Evolutionary conservation across 2,888 invertebrate genomes (phyloP).

Genomic region (Pachydiplax longipennis): DNA sequence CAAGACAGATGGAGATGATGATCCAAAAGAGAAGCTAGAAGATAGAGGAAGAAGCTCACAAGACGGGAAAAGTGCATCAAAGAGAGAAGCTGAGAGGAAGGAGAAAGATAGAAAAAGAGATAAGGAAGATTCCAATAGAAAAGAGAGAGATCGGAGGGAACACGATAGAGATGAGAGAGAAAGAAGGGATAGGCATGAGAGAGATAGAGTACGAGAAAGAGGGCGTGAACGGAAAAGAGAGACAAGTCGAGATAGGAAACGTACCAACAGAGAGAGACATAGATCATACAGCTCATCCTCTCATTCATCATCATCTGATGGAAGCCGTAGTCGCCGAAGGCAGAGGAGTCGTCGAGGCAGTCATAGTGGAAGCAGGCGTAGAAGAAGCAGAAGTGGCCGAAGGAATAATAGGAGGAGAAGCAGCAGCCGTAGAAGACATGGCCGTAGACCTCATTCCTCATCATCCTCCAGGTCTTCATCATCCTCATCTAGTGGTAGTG

Average conservation of each 20-base stretch:
- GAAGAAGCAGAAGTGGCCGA: slow-evolving; percentile 48
- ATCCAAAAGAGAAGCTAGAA: slow-evolving; percentile 53
- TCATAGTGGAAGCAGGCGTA: slow-evolving; percentile 47
- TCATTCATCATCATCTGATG: slow-evolving; percentile 22
- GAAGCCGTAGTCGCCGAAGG: slow-evolving; percentile 39
- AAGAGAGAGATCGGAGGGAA: slow-evolving; percentile 57
- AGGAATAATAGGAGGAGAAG: slow-evolving; percentile 46
- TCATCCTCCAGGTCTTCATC: slow-evolving; percentile 5
- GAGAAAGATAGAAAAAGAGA: slow-evolving; percentile 53
- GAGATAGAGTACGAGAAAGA: slow-evolving; percentile 54
- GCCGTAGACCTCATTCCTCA: neutral
- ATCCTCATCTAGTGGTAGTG: neutral
- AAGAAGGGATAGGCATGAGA: slow-evolving; percentile 41
- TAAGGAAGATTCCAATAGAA: slow-evolving; percentile 52
- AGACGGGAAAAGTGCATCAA: neutral
- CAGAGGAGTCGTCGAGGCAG: slow-evolving; percentile 46
- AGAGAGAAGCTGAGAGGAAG: slow-evolving; percentile 53
- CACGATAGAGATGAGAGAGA: slow-evolving; percentile 58
- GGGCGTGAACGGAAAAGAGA: slow-evolving; percentile 50
- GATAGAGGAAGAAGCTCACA: slow-evolving; percentile 52
- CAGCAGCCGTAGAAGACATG: slow-evolving; percentile 34
- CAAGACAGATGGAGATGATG: slow-evolving; percentile 46
- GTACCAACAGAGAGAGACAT: neutral
- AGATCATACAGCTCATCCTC: slow-evolving; percentile 46
- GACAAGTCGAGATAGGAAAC: slow-evolving; percentile 46